phyloP scores from a whole-genome alignment of 2,113 vertebrate genomes.

The Mus spicilegus region DNA sequence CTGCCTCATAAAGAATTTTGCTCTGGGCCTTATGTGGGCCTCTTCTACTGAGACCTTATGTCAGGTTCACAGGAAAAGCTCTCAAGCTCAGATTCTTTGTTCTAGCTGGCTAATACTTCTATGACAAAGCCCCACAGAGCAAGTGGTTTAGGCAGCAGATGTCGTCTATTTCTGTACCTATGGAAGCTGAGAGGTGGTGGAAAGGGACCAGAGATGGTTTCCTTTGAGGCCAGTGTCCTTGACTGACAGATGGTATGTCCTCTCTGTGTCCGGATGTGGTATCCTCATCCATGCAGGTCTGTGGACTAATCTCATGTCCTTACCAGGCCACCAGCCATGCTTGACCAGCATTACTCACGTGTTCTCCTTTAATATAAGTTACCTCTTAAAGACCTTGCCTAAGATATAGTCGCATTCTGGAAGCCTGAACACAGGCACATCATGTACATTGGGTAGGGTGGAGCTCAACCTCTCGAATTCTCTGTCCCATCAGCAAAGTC shows the following conservation, averaged over 20 bases:
- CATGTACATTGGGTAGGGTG: background rate
- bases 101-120: background rate
- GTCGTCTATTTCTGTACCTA: background rate
- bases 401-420: background rate
- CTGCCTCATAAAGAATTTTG: background rate
- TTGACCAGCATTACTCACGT: background rate
- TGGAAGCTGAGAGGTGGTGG: background rate
- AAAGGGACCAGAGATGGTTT: background rate
- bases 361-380: background rate
- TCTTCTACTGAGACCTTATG: background rate
- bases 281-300: background rate
- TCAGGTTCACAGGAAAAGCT: background rate
- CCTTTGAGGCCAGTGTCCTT: background rate
- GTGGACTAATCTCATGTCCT: background rate
- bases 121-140: background rate
- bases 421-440: too few species aligned
- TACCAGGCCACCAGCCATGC: background rate
- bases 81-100: background rate
- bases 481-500: background rate
- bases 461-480: background rate
- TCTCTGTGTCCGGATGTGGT: fast-evolving
- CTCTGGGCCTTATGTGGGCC: background rate
- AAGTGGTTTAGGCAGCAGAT: background rate
- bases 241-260: background rate
- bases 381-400: background rate